Percentiles rank a stretch among this genome's conserved stretches.
phyloP scores from a whole-genome alignment of 2,888 invertebrate genomes.

The Monoplex corrugatus region DNA sequence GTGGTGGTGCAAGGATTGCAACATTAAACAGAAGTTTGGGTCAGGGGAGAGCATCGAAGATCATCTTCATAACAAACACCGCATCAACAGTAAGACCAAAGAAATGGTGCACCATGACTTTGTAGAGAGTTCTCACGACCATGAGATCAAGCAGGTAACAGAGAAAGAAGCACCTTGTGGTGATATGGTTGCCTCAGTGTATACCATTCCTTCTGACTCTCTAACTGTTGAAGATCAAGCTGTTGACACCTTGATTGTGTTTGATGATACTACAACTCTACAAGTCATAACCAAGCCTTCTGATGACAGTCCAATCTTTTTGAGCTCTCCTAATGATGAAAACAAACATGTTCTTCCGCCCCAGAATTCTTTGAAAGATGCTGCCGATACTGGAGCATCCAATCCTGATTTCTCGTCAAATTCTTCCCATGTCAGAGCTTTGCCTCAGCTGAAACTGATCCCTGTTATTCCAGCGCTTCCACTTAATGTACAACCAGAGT shows the following conservation, averaged over 20 bases:
- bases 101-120: background rate
- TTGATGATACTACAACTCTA: slow-evolving; percentile 14
- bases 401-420: background rate
- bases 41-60: slow-evolving; percentile 20
- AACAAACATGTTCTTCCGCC: background rate
- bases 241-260: background rate
- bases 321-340: background rate
- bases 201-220: slow-evolving; percentile 16
- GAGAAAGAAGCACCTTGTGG: background rate
- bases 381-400: background rate
- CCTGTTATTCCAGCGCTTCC: slow-evolving; percentile 5
- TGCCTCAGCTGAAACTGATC: background rate
- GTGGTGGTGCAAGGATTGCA: slow-evolving; percentile 40
- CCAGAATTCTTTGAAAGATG: background rate
- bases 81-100: background rate
- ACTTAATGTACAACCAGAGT: background rate
- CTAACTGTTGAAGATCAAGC: background rate
- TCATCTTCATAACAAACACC: background rate
- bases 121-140: background rate
- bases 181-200: slow-evolving; percentile 26
- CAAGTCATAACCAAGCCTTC: slow-evolving; percentile 2
- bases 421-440: background rate
- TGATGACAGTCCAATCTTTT: background rate
- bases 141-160: background rate
- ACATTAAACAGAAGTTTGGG: slow-evolving; percentile 25